Conservation (phyloP, 2,113 vertebrate species). For the zebrafish (Danio rerio) region DNA sequence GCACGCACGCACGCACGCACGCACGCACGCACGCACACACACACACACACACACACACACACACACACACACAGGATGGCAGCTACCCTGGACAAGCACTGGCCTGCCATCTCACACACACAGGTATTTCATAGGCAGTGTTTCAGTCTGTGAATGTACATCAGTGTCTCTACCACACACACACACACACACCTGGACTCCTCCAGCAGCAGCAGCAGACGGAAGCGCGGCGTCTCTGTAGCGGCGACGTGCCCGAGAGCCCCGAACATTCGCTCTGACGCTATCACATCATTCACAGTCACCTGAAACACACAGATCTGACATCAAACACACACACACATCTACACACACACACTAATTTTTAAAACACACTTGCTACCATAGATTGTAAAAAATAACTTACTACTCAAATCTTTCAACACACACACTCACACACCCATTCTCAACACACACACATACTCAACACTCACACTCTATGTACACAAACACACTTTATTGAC, state of each 20-base stretch:
- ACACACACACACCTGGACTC: constrained; percentile 85
- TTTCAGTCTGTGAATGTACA: background rate
- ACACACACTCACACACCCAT: background rate
- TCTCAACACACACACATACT: background rate
- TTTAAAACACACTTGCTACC: too few relatives aligned
- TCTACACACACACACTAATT: background rate
- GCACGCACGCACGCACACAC: too few relatives aligned
- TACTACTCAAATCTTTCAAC: too few relatives aligned
- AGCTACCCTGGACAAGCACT: constrained; percentile 49
- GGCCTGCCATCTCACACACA: constrained; percentile 42
- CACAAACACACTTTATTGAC: too few relatives aligned
- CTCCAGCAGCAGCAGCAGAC: constrained; percentile 85
- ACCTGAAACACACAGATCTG: constrained; percentile 75
- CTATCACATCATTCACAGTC: constrained; percentile 87
- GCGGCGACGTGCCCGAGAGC: constrained; percentile 89
- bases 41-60: too few relatives aligned
- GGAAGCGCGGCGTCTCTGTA: constrained; percentile 88
- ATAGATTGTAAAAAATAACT: too few relatives aligned
- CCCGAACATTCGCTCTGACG: constrained; percentile 91
- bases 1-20: background rate
- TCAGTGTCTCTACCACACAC: background rate
- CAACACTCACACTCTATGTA: background rate
- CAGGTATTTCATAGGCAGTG: constrained; percentile 28
- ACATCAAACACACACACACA: constrained; percentile 70
- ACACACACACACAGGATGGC: background rate